These are phyloP conservation scores for Atethmia centrago DNA, from an alignment of 2,888 invertebrate genomes.

Conservation along the genomic window DNA sequence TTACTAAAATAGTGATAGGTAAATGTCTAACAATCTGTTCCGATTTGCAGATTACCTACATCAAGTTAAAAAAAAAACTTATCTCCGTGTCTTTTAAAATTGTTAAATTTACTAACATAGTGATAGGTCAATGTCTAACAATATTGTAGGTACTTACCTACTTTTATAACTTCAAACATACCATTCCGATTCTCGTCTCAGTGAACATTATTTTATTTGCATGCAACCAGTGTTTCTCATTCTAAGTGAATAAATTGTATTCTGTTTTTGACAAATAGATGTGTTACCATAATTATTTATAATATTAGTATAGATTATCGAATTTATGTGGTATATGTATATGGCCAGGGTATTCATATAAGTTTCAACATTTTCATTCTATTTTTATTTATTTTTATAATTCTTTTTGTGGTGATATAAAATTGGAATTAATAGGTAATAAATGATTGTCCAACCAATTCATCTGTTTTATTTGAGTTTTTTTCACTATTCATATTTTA, in stretches of 20 bases:
- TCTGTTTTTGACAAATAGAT: background rate
- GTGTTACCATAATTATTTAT: background rate
- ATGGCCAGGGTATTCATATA: constrained; percentile 8
- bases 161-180: constrained; percentile 2
- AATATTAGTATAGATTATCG: too few relatives aligned
- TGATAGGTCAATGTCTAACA: too few relatives aligned
- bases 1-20: too few relatives aligned
- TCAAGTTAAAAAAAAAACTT: background rate
- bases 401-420: background rate
- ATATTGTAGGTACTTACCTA: background rate
- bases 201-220: background rate
- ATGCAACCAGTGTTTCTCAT: background rate
- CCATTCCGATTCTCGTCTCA: background rate
- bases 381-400: background rate
- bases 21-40: too few relatives aligned
- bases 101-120: too few relatives aligned
- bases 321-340: constrained; percentile 2
- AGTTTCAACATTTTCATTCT: background rate
- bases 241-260: background rate
- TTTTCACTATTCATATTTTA: too few relatives aligned
- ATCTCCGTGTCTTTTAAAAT: background rate
- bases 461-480: constrained; percentile 1
- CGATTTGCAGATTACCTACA: background rate
- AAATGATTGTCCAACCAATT: constrained; percentile 8
- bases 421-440: constrained; percentile 26